A percentile compares a stretch with the other conserved stretches of the same genome.
These are phyloP conservation scores for Embidobia sp. DNA, from an alignment of 2,888 invertebrate genomes.

Conservation along the genomic window DNA sequence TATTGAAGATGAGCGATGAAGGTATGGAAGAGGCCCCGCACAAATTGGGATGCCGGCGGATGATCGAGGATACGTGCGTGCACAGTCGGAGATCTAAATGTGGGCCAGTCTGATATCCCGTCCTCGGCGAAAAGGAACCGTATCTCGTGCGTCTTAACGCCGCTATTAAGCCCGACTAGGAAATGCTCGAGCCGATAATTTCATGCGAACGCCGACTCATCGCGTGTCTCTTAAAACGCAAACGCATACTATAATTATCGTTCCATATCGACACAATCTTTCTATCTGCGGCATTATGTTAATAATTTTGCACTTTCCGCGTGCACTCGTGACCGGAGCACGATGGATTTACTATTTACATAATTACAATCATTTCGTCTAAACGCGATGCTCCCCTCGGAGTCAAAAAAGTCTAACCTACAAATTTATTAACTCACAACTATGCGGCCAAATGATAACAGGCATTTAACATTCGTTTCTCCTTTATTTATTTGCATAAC, in stretches of 20 bases:
- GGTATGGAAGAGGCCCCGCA: constrained; percentile 57
- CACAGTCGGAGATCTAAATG: constrained; percentile 47
- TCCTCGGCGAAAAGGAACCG: constrained; percentile 52
- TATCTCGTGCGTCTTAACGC: constrained; percentile 58
- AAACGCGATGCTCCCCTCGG: constrained; percentile 7
- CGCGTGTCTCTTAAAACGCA: constrained; percentile 64
- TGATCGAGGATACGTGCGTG: constrained; percentile 57
- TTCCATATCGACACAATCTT: constrained; percentile 58
- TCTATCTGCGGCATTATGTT: constrained; percentile 54
- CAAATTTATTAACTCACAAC: not conserved
- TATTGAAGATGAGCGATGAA: no score
- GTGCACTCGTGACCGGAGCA: constrained; percentile 44
- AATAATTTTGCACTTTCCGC: constrained; percentile 62
- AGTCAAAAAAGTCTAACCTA: not conserved
- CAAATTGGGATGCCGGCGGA: constrained; percentile 74
- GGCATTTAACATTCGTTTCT: no score
- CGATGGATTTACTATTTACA: constrained; percentile 43
- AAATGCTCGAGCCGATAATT: constrained; percentile 62
- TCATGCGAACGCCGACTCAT: constrained; percentile 61
- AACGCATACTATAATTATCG: constrained; percentile 61
- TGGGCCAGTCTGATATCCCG: constrained; percentile 57
- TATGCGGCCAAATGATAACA: not conserved
- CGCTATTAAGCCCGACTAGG: constrained; percentile 58
- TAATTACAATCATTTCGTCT: constrained; percentile 45
- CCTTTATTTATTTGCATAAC: no score